phyloP scores from a whole-genome alignment of 2,888 invertebrate species.

The Drosophila flavopinicola region DNA sequence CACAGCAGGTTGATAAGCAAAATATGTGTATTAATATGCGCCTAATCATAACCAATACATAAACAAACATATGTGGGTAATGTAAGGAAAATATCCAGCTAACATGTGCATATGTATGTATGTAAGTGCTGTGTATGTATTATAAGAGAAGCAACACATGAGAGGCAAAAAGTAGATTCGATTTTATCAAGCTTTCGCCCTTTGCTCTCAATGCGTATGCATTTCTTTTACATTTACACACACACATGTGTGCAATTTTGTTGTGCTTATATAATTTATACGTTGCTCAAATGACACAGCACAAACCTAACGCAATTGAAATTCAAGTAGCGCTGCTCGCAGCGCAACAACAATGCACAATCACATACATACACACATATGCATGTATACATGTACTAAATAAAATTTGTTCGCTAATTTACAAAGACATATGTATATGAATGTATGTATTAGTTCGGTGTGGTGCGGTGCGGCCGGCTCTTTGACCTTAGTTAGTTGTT shows the following conservation, averaged over 20 bases:
- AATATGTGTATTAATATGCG: constrained; percentile 10
- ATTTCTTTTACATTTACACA: not conserved
- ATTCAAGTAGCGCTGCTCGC: constrained; percentile 31
- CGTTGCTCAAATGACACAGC: constrained; percentile 56
- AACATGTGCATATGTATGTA: too few species aligned
- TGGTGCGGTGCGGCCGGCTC: constrained; percentile 51
- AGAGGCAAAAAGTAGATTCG: too few species aligned
- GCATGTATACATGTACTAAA: not conserved
- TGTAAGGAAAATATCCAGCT: too few species aligned
- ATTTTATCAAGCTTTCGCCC: not conserved
- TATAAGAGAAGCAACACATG: too few species aligned
- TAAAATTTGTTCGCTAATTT: not conserved
- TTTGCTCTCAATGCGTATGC: not conserved
- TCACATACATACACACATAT: constrained; percentile 1
- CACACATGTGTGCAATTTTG: constrained; percentile 15
- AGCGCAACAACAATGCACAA: constrained; percentile 13
- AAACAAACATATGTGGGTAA: too few species aligned
- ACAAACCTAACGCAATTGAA: constrained; percentile 42
- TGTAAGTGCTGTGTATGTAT: too few species aligned
- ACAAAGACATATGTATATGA: not conserved
- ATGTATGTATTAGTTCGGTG: constrained; percentile 11
- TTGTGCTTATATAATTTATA: constrained; percentile 64
- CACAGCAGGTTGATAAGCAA: constrained; percentile 33
- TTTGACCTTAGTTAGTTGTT: constrained; percentile 57
- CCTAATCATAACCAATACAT: constrained; percentile 19